Evolutionary conservation across 2,113 vertebrate species (phyloP), one percentile per base, ranked within the genome.

Genomic region (Sorex fumeus): DNA sequence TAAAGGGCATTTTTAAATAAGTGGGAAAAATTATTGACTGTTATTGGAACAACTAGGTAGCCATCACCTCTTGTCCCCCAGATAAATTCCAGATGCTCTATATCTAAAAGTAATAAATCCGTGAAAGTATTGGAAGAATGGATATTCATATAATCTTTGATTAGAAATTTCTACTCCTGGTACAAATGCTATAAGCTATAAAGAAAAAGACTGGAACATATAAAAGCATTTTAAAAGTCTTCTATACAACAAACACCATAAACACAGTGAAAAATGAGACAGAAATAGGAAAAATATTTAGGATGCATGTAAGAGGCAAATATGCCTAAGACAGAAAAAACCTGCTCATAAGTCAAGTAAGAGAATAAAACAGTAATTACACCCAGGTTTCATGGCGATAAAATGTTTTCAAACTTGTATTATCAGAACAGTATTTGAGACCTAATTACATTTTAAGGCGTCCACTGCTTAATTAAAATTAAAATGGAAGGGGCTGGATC

Each of bases 141-240:
- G 76, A 94, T 87, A 93, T 86, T 83, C 90, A 25, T 81, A 60
- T 84, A 92, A 92, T 94, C 83, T 91, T 92, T 88, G 86, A 82
- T 67, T 88, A 80, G 92, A 96, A 96, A 95, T 67, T 92, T 92
- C 88, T 90, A 95, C 82, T 71, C 86, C 88, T 57, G 72, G 62
- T 66, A 90, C 66, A 90, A 95, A 85, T 76, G 45, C 71, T 88
- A 77, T 77, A 94, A 95, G 85, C 60, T 83, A 80, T 93, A 95
- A 95, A 95, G 92, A 80, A 87, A 95, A 94, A 62, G 71, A 88
- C 57, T 23, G 40, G 80, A 83, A 88, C 76, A 80, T 90, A 72
- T 93, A 92, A 87, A 34, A 95, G 80, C 60, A 69, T 76, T 91
- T 95, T 94, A 67, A 86, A 95, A 96, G 95, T 70, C 95, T 88